Percentiles rank a stretch among this genome's conserved stretches.
These are phyloP conservation scores for Polylopha cassiicola DNA, from an alignment of 2,888 invertebrate genomes.

Conservation along the genomic window DNA sequence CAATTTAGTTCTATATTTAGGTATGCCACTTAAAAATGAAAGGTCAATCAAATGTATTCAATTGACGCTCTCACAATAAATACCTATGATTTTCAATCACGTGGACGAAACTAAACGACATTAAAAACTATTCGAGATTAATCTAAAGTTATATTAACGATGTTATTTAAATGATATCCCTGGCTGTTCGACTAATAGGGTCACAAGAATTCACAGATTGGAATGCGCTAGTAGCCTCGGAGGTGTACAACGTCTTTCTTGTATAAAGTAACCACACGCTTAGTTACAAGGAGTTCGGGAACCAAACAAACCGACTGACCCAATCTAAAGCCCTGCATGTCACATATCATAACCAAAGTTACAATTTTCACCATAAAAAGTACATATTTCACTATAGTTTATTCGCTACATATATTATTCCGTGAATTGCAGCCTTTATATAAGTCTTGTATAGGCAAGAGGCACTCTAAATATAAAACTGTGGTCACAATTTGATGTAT, in stretches of 20 bases:
- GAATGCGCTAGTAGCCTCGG: slow-evolving; percentile 68
- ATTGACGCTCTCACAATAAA: slow-evolving; percentile 36
- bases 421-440: slow-evolving; percentile 78
- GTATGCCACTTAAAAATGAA: slow-evolving; percentile 73
- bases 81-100: slow-evolving; percentile 33
- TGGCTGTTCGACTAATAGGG: slow-evolving; percentile 40
- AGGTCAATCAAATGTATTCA: slow-evolving; percentile 54
- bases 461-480: slow-evolving; percentile 81
- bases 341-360: slow-evolving; percentile 77
- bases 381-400: slow-evolving; percentile 56
- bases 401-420: slow-evolving; percentile 73
- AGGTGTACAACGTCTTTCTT: slow-evolving; percentile 28
- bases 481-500: slow-evolving; percentile 76
- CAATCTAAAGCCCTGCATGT: slow-evolving; percentile 41
- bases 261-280: too few species aligned
- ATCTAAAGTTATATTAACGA: slow-evolving; percentile 55
- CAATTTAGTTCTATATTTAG: slow-evolving; percentile 76
- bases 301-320: slow-evolving; percentile 26
- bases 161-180: slow-evolving; percentile 55
- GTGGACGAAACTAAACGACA: slow-evolving; percentile 52
- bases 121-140: slow-evolving; percentile 55
- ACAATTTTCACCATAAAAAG: slow-evolving; percentile 78
- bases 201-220: slow-evolving; percentile 64
- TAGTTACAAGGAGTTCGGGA: slow-evolving; percentile 24
- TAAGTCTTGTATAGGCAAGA: slow-evolving; percentile 79